Base-by-base conservation (phyloP, 2,797 vertebrate species). In the Manis crassicaudata region DNA sequence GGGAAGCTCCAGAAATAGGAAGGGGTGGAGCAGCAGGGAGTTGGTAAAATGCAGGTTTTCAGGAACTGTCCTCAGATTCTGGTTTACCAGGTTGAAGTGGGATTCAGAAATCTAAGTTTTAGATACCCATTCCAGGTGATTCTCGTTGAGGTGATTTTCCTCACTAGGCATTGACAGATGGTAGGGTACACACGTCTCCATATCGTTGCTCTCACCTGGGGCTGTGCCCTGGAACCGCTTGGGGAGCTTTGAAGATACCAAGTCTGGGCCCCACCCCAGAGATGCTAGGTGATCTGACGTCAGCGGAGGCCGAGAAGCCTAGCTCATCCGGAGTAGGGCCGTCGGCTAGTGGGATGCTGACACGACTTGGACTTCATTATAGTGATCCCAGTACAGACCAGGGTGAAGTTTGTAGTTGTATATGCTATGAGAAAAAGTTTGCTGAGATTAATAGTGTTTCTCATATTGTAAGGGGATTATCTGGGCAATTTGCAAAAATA, bases 1-100 rank as follows among this genome's bases (percentile, higher is more conserved):
- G n/a, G 62, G 70, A 46, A 4, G 25, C 25, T 17, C 58, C 54
- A 46, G 27, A 37, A 60, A 1, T 17, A 8, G 72, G 14, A 8
- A 50, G 23, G 0, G 4, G 40, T 46, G 76, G 20, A 35, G 20
- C 16, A 0, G 0, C 7, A 7, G 29, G 46, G 21, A 18, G 27
- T n/a, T 52, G 50, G 12, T 35, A 54, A 56, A 54, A 50, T 11
- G 17, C 25, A 5, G 14, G 27, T 40, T 16, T 67, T n/a, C 21
- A 25, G 62, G 35, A 12, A 17, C 65, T 11, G 2, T 13, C 20
- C 35, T 50, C 12, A 40, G 68, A n/a, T 32, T 32, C 43, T 21
- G 43, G 11, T 16, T 52, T 5, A 21, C n/a, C 16, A 52, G 56
- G 32, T 27, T 10, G 37, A 46, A 32, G 21, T 5, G 13, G 27